Conservation (phyloP, 2,113 vertebrate species). For the Thalassoma bifasciatum region DNA sequence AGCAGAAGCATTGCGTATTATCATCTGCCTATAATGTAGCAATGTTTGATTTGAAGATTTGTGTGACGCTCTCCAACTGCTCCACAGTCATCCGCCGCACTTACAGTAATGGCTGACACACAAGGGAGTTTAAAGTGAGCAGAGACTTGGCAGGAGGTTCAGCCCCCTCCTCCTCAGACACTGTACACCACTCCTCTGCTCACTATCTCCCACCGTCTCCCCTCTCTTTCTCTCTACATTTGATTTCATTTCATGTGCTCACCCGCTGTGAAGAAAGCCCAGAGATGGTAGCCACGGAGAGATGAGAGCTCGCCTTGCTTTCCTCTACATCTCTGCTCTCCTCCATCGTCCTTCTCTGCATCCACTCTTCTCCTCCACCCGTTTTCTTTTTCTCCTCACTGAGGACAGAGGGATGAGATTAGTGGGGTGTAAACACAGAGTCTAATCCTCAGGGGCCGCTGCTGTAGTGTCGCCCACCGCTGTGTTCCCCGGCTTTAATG, state of each 20-base stretch:
- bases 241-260: constrained; percentile 77
- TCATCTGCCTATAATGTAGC: constrained; percentile 43
- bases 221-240: constrained; percentile 54
- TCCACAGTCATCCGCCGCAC: constrained; percentile 49
- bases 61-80: constrained; percentile 48
- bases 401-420: constrained; percentile 69
- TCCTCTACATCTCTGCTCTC: constrained; percentile 17
- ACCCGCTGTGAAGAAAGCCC: constrained; percentile 75
- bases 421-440: constrained; percentile 75
- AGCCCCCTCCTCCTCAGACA: constrained; percentile 29
- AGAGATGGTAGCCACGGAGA: constrained; percentile 65
- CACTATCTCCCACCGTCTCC: constrained; percentile 35
- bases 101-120: constrained; percentile 72
- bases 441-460: constrained; percentile 68
- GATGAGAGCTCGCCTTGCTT: constrained; percentile 67
- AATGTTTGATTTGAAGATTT: constrained; percentile 70
- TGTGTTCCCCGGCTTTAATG: constrained; percentile 73
- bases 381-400: constrained; percentile 28
- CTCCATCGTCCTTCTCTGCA: not conserved
- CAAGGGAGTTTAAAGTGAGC: constrained; percentile 65
- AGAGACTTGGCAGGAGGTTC: constrained; percentile 73
- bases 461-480: constrained; percentile 67
- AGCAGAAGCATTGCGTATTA: constrained; percentile 2
- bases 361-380: constrained; percentile 44
- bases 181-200: constrained; percentile 42